A percentile compares a stretch with the other conserved stretches of the same genome.
phyloP scores from a whole-genome alignment of 2,113 vertebrate genomes.

The Epinephelus cyanopodus region DNA sequence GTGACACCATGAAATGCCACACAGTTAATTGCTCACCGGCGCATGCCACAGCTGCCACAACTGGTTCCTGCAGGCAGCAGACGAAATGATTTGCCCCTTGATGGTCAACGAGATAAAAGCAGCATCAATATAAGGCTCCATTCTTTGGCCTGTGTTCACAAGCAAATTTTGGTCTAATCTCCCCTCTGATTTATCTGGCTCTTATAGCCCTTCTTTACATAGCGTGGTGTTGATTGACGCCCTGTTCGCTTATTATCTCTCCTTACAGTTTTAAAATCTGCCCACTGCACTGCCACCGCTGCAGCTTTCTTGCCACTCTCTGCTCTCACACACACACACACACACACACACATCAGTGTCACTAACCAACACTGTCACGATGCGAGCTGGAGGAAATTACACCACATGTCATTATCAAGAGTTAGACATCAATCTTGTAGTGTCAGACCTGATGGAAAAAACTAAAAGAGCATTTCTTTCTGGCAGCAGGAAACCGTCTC shows the following conservation, averaged over 20 bases:
- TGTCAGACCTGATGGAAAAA: conserved; percentile 21
- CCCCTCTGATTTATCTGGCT: conserved; percentile 37
- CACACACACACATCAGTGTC: not conserved
- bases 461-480: not conserved
- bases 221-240: conserved; percentile 45
- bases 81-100: conserved; percentile 31
- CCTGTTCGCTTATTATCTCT: conserved; percentile 46
- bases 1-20: conserved; percentile 59
- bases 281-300: not conserved
- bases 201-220: conserved; percentile 57
- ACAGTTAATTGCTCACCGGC: conserved; percentile 49
- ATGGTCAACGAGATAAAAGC: conserved; percentile 71
- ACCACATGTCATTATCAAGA: not conserved
- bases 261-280: conserved; percentile 28
- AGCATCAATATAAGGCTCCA: conserved; percentile 30
- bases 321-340: not conserved
- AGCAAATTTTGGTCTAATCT: conserved; percentile 72
- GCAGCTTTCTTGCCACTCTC: conserved; percentile 10
- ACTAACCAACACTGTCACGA: not conserved
- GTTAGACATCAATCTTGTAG: not conserved
- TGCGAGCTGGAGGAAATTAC: conserved; percentile 15
- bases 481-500: conserved; percentile 2
- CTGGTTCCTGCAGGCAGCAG: conserved; percentile 46
- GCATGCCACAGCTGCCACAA: conserved; percentile 32
- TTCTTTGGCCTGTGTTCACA: conserved; percentile 54